Evolutionary conservation across 2,888 invertebrate genomes (phyloP), one percentile per base, ranked within the genome.

Genomic region (Epirrita christyi): DNA sequence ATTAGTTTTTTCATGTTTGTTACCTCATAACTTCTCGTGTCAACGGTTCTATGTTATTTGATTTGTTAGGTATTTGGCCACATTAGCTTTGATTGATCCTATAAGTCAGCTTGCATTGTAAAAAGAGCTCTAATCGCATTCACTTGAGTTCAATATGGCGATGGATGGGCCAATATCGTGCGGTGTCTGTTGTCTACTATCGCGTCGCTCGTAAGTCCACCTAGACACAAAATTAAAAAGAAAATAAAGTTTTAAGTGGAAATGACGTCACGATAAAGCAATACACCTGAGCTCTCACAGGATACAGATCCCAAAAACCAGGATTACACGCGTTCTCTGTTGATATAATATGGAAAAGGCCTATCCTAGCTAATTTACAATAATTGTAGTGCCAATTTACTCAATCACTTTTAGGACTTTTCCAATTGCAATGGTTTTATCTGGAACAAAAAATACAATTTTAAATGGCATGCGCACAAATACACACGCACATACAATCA

Each of bases 351-450:
- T 87, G 63, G 83, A 84, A 86, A 90, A 92, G 83, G 85, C 86
- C 90, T 92, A 91, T 84, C 89, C 92, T 92, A 92, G 80, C 86
- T 91, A 88, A 85, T 86, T 88, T 91, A 90, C 85, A 86, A 85
- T n/a, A n/a, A n/a, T 82, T 71, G 77, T 87, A 86, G 87, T 86
- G 88, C 87, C 87, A 85, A 88, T 93, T 96, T 96, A 98, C 92
- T 98, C 98, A 82, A 97, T 93, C 87, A 98, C 96, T 94, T 98
- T 98, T 88, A 98, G 94, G 91, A 98, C 98, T 94, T 99, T 99
- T 80, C 99, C 99, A 87, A 99, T 99, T 75, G 99, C 99, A 93
- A 99, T 99, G 57, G 90, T 91, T 86, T 91, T 90, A 85, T 91
- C 91, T 90, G 91, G 70, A 89, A 90, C 55, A 59, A 59, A 68